Percentiles rank a stretch among this genome's conserved stretches.
phyloP scores from a whole-genome alignment of 2,797 vertebrate genomes.

The Periparus ater region DNA sequence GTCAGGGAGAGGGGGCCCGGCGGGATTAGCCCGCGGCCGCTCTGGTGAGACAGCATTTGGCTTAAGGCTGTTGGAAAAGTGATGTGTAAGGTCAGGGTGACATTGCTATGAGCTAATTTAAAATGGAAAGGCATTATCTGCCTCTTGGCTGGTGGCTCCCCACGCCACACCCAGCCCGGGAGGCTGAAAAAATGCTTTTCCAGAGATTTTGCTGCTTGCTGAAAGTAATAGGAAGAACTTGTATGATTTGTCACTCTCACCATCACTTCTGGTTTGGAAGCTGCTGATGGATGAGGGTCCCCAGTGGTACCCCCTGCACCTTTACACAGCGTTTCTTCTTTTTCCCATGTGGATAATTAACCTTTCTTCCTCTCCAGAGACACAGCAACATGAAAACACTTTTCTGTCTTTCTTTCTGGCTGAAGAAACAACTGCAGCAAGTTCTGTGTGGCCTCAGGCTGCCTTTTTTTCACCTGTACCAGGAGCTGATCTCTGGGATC shows the following conservation, averaged over 20 bases:
- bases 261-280: not conserved
- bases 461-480: not conserved
- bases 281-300: not conserved
- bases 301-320: not conserved
- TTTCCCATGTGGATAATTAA: not conserved
- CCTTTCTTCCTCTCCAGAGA: not conserved
- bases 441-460: not conserved
- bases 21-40: not conserved
- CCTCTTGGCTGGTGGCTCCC: not conserved
- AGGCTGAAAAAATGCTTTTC: not conserved
- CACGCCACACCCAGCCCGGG: not conserved
- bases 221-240: not conserved
- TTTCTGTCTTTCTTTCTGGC: not conserved
- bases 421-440: not conserved
- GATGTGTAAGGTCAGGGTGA: slow-evolving; percentile 6
- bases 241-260: fast-evolving
- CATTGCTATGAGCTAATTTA: not conserved
- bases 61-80: slow-evolving; percentile 11
- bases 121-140: not conserved
- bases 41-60: not conserved
- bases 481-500: not conserved
- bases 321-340: not conserved
- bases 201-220: not conserved
- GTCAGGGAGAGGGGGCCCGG: not conserved
- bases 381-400: not conserved